phyloP scores from a whole-genome alignment of 1,140 invertebrate genomes.

The Tetramorium parvispinum region DNA sequence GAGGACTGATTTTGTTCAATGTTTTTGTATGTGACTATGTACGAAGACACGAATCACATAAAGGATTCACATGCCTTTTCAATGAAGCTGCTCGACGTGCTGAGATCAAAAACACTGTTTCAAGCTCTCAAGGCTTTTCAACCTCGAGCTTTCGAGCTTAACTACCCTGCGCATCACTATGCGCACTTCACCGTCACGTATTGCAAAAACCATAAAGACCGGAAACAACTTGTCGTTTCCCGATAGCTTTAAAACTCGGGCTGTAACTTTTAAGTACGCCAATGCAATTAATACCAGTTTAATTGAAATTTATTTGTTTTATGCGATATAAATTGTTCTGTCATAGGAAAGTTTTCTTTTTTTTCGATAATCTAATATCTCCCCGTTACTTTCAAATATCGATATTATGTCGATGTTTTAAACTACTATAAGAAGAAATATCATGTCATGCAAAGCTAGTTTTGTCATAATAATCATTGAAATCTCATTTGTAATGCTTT shows the following conservation, averaged over 20 bases:
- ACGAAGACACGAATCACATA: not conserved
- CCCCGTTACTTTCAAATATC: not conserved
- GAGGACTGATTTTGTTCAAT: not conserved
- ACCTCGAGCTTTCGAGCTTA: conserved; percentile 54
- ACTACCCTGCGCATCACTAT: conserved; percentile 33
- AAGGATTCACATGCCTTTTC: conserved; percentile 19
- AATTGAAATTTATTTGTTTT: conserved; percentile 10
- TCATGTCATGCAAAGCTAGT: not conserved
- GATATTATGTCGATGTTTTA: not conserved
- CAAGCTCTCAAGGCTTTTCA: conserved; percentile 43
- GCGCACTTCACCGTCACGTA: conserved; percentile 24
- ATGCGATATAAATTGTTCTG: not conserved
- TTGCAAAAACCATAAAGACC: conserved; percentile 26
- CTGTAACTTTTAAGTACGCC: not conserved
- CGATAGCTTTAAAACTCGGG: conserved; percentile 10
- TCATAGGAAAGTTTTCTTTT: not conserved
- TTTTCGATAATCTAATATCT: not conserved
- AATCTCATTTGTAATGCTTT: conserved; percentile 1
- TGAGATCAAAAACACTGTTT: conserved; percentile 57
- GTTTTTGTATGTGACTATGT: not conserved
- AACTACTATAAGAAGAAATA: not conserved
- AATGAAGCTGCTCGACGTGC: conserved; percentile 42
- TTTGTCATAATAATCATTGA: not conserved
- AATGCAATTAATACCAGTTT: conserved; percentile 27
- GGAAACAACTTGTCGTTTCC: conserved; percentile 34